Evolutionary conservation across 1,140 invertebrate species (phyloP), one percentile per base, ranked within the genome.

Genomic region (Conus betulinus): DNA sequence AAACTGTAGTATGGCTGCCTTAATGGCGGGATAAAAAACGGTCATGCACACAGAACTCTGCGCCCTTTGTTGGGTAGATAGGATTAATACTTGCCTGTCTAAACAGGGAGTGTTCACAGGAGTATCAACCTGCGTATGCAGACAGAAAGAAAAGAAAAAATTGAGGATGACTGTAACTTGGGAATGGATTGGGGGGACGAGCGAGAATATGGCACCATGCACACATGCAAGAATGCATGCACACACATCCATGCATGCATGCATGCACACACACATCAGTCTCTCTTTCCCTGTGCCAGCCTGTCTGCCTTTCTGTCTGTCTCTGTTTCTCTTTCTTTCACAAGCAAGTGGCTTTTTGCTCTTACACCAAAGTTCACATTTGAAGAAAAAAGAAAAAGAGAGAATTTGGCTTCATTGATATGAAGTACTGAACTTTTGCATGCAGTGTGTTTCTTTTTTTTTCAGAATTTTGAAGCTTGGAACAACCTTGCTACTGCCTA

Each of bases 401-500:
- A 71, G 67, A 71, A 71, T 63, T 11, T 63, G 15, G 20, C 11
- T 23, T 20, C 23, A 23, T n/a, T 71, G 0, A 13, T 71, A 7
- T 71, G 11, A 71, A n/a, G 6, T 23, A 71, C 20, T 71, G 20
- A 71, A 13, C 13, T 71, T 71, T 20, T 71, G 11, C 67, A 71
- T 71, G 15, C 20, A 71, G 67, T 71, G 51, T 81, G 79, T 52
- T 53, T 53, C 25, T n/a, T 23, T 23, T 27, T 27, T 8, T 92
- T 93, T 79, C 91, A 98, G 96, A 97, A 97, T 90, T 99, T 98
- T 94, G 98, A 99, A 95, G 98, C 98, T 0, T 99, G 99, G 99
- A 99, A 99, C 95, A 99, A 99, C 95, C 95, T 99, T 84, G 98
- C 98, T 17, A 98, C 98, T 94, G 98, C 98, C 7, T 98, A 99